These are phyloP conservation scores for Micrastur ruficollis DNA, from an alignment of 2,797 vertebrate species.

Conservation along the genomic window DNA sequence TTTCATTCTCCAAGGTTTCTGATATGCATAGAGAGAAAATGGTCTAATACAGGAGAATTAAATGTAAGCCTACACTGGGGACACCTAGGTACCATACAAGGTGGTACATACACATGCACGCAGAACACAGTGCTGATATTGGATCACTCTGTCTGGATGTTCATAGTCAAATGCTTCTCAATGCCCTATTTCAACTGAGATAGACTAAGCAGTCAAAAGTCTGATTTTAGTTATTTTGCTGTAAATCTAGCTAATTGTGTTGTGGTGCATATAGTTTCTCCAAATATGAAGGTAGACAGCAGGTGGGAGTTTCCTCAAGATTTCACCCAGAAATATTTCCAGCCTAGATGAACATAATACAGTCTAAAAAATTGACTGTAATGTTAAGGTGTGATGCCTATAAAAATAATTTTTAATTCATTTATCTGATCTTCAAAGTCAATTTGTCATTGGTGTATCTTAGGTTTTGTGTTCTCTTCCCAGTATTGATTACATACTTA, in stretches of 20 bases:
- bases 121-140: neutral
- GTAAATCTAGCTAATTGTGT: neutral
- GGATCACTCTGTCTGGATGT: neutral
- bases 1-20: neutral
- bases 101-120: neutral
- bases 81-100: neutral
- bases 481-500: neutral
- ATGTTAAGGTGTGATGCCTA: neutral
- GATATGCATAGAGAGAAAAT: neutral
- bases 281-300: neutral
- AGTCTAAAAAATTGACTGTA: neutral
- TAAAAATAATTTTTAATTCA: neutral
- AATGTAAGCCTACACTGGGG: fast-evolving
- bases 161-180: neutral
- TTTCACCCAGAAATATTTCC: neutral
- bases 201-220: neutral
- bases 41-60: neutral
- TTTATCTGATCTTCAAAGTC: neutral
- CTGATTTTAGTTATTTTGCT: neutral
- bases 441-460: neutral
- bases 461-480: neutral
- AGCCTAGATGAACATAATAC: neutral
- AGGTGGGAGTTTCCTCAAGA: neutral
- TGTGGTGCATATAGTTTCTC: neutral
- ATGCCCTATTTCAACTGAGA: neutral